phyloP scores from a whole-genome alignment of 2,797 vertebrate species.

The Smutsia temminckii region DNA sequence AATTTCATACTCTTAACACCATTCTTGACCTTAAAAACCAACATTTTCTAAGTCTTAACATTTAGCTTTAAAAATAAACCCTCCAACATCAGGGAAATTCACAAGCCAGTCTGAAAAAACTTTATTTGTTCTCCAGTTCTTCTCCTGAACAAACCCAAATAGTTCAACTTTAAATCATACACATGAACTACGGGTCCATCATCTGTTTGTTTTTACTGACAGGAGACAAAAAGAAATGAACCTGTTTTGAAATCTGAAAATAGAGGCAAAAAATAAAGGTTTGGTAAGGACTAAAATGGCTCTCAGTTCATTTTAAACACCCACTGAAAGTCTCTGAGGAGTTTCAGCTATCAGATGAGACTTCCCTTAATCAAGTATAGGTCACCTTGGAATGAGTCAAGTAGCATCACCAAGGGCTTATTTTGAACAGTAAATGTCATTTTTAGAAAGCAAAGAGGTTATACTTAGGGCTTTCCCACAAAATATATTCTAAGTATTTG shows the following conservation, averaged over 20 bases:
- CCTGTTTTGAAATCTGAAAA: conserved; percentile 27
- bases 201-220: background rate
- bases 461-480: background rate
- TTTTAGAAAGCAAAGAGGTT: conserved; percentile 40
- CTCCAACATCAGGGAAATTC: background rate
- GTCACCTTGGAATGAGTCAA: conserved; percentile 14
- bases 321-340: background rate
- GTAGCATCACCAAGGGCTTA: background rate
- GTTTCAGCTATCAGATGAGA: background rate
- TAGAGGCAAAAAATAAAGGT: background rate
- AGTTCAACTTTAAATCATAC: background rate
- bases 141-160: background rate
- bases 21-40: background rate
- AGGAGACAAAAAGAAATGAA: background rate
- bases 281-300: background rate
- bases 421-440: background rate
- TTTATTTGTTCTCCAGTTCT: background rate
- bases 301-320: conserved; percentile 7
- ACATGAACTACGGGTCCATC: background rate
- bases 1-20: background rate
- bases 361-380: background rate
- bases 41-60: conserved; percentile 17
- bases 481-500: conserved; percentile 11
- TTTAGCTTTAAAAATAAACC: background rate
- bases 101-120: background rate